Conservation (phyloP, 2,888 invertebrate species). For the Chouioia cunea region DNA sequence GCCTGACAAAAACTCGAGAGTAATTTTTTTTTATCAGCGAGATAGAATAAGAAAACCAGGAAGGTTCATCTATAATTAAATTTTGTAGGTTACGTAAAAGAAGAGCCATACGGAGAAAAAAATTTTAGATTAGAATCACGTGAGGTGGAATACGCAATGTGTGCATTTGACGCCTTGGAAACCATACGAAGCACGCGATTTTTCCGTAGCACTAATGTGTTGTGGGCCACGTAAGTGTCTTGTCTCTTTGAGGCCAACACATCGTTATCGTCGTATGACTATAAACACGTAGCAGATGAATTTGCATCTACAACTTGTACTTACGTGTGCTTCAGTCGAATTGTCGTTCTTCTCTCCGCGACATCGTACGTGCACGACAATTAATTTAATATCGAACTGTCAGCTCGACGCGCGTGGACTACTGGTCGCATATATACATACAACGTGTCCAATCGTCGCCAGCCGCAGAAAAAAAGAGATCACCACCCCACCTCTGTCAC, state of each 20-base stretch:
- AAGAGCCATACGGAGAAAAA: background rate
- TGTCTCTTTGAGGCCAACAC: background rate
- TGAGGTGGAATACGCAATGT: constrained; percentile 5
- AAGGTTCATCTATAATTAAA: constrained; percentile 38
- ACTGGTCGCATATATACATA: background rate
- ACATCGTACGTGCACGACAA: constrained; percentile 13
- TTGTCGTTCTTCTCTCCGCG: constrained; percentile 5
- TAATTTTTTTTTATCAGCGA: background rate
- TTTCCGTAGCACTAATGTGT: background rate
- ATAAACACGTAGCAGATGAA: background rate
- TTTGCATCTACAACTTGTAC: background rate
- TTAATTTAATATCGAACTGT: constrained; percentile 42
- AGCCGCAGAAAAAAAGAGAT: constrained; percentile 3
- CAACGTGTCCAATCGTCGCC: constrained; percentile 24
- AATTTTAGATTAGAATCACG: constrained; percentile 31
- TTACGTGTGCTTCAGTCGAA: constrained; percentile 22
- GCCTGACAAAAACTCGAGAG: background rate
- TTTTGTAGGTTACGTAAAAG: constrained; percentile 44
- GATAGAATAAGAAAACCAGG: background rate
- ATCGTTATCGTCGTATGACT: background rate
- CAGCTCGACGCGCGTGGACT: constrained; percentile 5
- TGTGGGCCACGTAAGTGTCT: constrained; percentile 37
- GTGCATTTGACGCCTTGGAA: constrained; percentile 7
- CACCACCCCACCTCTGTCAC: constrained; percentile 6
- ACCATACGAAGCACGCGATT: constrained; percentile 13